Percentiles rank a stretch among this genome's conserved stretches.
Conservation (phyloP, 2,797 vertebrate species). For the Buceros bicornis region DNA sequence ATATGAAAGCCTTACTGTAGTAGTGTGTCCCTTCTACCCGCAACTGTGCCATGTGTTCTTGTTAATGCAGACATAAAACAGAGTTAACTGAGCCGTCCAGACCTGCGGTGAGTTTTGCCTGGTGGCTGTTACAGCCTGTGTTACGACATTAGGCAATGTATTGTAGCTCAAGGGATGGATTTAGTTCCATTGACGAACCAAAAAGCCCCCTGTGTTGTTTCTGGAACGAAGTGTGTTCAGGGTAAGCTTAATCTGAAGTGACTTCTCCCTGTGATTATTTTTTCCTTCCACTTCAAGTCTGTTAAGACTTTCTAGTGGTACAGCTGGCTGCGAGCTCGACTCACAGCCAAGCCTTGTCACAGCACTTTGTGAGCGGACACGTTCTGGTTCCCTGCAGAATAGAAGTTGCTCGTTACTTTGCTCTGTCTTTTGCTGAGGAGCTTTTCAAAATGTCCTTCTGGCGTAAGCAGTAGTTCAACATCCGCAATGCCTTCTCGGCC, state of each 20-base stretch:
- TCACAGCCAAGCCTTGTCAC: background rate
- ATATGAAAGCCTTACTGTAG: background rate
- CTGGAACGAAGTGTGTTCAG: background rate
- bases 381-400: background rate
- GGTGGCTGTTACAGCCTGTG: fast-evolving
- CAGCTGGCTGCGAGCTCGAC: background rate
- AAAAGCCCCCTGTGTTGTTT: background rate
- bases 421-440: background rate
- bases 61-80: background rate
- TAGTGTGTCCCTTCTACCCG: background rate
- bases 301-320: background rate
- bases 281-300: background rate
- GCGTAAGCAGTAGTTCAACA: background rate
- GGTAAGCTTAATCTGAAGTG: background rate
- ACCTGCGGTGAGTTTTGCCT: background rate
- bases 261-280: background rate
- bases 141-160: fast-evolving
- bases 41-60: background rate
- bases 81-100: background rate
- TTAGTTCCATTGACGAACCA: background rate
- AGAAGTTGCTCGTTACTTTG: background rate
- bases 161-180: background rate
- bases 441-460: constrained; percentile 3
- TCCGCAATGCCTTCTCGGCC: background rate
- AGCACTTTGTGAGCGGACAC: background rate